Base-by-base conservation (phyloP, 2,888 invertebrate species). In the Cryptocephalus moraei region DNA sequence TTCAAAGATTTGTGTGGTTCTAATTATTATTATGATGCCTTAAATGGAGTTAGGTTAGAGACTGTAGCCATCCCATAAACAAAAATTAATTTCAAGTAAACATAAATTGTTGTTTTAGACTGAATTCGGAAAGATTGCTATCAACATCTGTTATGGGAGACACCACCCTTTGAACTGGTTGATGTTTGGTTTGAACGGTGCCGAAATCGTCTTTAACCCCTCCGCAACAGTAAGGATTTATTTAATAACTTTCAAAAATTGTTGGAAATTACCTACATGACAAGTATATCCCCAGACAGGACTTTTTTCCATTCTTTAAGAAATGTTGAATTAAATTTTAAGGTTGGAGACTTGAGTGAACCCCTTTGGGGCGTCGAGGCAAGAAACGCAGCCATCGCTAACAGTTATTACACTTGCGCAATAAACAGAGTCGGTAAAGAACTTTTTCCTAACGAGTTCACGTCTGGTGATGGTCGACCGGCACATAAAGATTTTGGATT, bases 121-220 rank as follows among this genome's bases (percentile, higher is more conserved):
- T 0, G 80, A 81, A 59, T 91, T 82, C 65, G 92, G 86, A 1
- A 87, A 82, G 66, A 86, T 99, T 56, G 97, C 88, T 0, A 78
- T 99, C 2, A 97, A 97, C 63, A 95, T 97, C 59, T 99, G 99
- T 68, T 99, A 93, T 66, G 99, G 97, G 0, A 81, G 99, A 1
- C 97, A 99, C 70, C 96, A 97, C 71, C 95, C 96, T 0, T 81
- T 91, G 55, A 97, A 97, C 67, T 99, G 99, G 99, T 75, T 95
- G 70, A 92, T 93, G 88, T 97, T 92, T 71, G 94, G 89, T 0
- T 63, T 97, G 4, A 97, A 97, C 68, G 94, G 95, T 1, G 97
- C 99, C 0, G 96, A 99, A 76, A 91, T 99, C 39, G 96, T 99
- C 0, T 99, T 99, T 70, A 99, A 99, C 73, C 99, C 99, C 1